These are phyloP conservation scores for Saccostrea echinata DNA, from an alignment of 1,140 invertebrate species.

Conservation along the genomic window DNA sequence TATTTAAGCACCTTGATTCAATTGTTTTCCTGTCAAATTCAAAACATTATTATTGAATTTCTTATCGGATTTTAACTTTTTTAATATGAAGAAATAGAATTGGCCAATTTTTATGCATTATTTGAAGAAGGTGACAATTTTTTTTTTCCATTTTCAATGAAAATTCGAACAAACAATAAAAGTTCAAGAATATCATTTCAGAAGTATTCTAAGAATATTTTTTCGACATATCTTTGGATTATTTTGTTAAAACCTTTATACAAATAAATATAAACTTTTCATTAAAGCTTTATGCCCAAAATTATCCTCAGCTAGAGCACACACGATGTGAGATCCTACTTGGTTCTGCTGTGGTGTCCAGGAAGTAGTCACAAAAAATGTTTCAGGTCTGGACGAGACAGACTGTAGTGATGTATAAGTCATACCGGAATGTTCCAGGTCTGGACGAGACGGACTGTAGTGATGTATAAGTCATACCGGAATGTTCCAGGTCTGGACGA, in stretches of 20 bases:
- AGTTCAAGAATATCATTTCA: too few species aligned
- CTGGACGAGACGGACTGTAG: neutral
- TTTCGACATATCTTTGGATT: too few species aligned
- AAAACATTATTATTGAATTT: too few species aligned
- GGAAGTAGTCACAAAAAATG: neutral
- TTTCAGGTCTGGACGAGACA: neutral
- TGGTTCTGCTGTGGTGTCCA: constrained; percentile 45
- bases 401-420: neutral
- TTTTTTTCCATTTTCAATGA: too few species aligned
- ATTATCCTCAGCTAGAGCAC: constrained; percentile 47
- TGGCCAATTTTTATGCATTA: too few species aligned
- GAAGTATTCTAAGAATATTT: too few species aligned
- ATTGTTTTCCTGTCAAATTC: constrained; percentile 34
- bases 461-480: constrained; percentile 12
- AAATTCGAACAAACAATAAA: too few species aligned
- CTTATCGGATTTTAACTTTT: too few species aligned
- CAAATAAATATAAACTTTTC: too few species aligned
- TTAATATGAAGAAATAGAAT: too few species aligned
- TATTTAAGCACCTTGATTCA: constrained; percentile 39
- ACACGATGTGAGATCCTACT: constrained; percentile 45
- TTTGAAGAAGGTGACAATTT: too few species aligned
- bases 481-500: neutral
- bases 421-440: neutral
- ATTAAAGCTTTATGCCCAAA: constrained; percentile 5
- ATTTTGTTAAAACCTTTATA: too few species aligned